Evolutionary conservation across 2,797 vertebrate genomes (phyloP), one percentile per base, ranked within the genome.

Genomic region (Sylvia borin): DNA sequence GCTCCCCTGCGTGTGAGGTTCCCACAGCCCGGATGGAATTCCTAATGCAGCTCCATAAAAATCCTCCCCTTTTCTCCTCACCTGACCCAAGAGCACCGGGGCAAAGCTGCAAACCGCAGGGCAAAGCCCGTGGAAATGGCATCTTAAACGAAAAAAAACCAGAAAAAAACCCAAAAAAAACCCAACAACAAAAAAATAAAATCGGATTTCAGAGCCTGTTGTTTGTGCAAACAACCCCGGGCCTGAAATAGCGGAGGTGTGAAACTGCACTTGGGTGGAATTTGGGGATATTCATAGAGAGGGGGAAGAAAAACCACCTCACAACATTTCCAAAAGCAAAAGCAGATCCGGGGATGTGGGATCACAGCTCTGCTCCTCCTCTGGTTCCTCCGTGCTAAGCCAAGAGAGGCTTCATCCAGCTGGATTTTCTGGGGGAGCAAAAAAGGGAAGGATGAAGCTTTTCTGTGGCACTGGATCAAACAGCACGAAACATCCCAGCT

Each of bases 401-500:
- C 76, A 66, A 16, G 82, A n/a, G 51, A 60, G 50, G 77, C n/a
- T 89, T 88, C 47, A 58, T 48, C 55, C 10, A 15, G 47, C 36
- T 51, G 55, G 70, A 67, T 80, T 94, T 80, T 50, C 65, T 16
- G 47, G 43, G 53, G 51, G 42, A 12, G 55, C 24, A 38, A 14
- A 14, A 13, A 40, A 40, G 48, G 31, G 53, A 32, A 50, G 70
- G 86, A 73, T 36, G 40, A 92, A 57, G 55, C 25, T 26, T 58
- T 83, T 11, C 65, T 32, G 58, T 67, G 73, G 65, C 79, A 27
- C 75, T 13, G 81, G 45, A 32, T 45, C 74, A 38, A 45, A 18
- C 7, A 11, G 27, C 16, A 12, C 22, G 2, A 7, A 29, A 11
- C 0, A 0, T 12, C 54, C 13, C 40, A 40, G 13, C 45, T 45